Evolutionary conservation across 2,888 invertebrate species (phyloP).

Genomic region (Apotomis betuletana): DNA sequence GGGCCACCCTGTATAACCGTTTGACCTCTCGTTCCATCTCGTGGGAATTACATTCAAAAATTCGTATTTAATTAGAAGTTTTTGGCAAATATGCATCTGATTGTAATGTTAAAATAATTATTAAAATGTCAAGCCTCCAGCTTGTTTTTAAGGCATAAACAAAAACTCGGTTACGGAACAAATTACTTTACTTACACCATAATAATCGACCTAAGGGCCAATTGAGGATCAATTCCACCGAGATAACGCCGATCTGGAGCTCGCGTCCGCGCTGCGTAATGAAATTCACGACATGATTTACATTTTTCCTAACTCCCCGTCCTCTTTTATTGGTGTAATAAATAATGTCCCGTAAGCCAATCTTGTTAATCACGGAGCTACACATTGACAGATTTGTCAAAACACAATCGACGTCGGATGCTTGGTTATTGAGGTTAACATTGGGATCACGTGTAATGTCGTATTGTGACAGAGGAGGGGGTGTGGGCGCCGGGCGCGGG

Average conservation of each 20-base stretch:
- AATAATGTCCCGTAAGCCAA: background rate
- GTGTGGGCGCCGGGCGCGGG: background rate
- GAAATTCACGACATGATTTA: background rate
- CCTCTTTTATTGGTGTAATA: background rate
- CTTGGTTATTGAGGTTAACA: background rate
- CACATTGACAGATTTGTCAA: background rate
- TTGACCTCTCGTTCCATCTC: too few relatives aligned
- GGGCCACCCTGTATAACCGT: too few relatives aligned
- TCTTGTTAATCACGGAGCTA: background rate
- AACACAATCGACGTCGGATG: background rate
- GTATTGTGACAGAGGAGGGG: background rate
- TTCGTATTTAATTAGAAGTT: too few relatives aligned
- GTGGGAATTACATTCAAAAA: too few relatives aligned
- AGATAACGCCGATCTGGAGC: background rate
- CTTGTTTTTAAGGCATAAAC: background rate
- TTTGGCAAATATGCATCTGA: too few relatives aligned
- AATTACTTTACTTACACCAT: background rate
- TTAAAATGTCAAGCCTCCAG: too few relatives aligned
- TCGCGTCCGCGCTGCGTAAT: background rate
- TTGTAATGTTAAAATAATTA: too few relatives aligned
- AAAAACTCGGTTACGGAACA: background rate
- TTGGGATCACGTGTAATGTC: background rate
- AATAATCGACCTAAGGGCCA: background rate
- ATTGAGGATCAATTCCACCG: background rate
- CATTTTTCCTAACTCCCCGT: background rate